Evolutionary conservation across 2,888 invertebrate species (phyloP), one percentile per base, ranked within the genome.

Genomic region (Autographa gamma): DNA sequence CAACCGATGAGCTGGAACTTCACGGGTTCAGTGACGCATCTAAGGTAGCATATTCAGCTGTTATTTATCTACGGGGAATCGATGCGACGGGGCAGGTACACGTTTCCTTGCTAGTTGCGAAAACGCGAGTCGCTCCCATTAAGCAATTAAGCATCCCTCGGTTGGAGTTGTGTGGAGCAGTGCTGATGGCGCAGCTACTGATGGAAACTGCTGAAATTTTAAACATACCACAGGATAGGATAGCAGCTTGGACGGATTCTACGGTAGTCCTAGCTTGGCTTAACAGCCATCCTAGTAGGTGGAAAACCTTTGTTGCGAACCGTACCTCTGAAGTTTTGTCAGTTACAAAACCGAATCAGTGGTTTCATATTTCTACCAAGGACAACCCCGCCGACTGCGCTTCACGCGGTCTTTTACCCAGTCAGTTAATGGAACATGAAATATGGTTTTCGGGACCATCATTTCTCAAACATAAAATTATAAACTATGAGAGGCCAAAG

Each of bases 1-100:
- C 14, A 5, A 38, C 58, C 13, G 77, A 76, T 63, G 18, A 41
- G 5, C 6, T 73, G 0, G 81, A 84, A 31, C 56, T 84, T 25
- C 82, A 83, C 19, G 84, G 82, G 0, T 84, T 82, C n/a, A 66
- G 73, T 16, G 85, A 83, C 16, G 78, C 83, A 0, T 79, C 81
- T 0, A 76, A 60, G 9, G 31, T 31, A 4, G 84, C 80, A 0
- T 81, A 81, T 64, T 19, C 68, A 1, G 66, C 71, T 3, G 71
- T 63, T 8, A 13, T 71, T 31, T 71, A 71, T 34, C 8, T 63
- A 16, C 61, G 67, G 2, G 41, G 43, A 1, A 56, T 31, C 13
- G 60, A 65, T 48, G 32, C 7, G 0, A 18, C n/a, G 19, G 69
- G 69, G 3, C n/a, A 56, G 5, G 41, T 69, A 1, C 31, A 34